Evolutionary conservation across 2,797 vertebrate genomes (phyloP).

Genomic region (Enteromius paludinosus): DNA sequence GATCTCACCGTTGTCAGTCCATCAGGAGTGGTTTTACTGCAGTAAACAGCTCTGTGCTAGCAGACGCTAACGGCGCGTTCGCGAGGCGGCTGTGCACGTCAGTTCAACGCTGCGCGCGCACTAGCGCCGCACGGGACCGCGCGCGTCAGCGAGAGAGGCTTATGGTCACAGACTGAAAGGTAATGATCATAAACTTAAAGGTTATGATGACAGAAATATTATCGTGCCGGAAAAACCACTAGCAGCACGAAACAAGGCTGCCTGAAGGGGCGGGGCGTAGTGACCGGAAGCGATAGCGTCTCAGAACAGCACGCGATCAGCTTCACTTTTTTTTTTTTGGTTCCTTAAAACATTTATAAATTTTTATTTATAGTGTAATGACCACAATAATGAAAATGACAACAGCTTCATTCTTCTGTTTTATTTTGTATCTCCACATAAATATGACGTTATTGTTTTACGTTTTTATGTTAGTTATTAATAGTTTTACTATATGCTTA

Average conservation of each 20-base stretch:
- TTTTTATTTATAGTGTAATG: not conserved
- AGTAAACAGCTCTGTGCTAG: constrained; percentile 36
- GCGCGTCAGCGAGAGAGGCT: not conserved
- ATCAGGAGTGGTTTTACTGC: constrained; percentile 5
- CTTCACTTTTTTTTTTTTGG: not conserved
- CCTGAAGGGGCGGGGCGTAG: not conserved
- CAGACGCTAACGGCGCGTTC: constrained; percentile 27
- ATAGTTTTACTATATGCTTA: not conserved
- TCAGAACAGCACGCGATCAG: not conserved
- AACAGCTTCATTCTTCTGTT: too few species aligned
- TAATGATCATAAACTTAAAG: too few species aligned
- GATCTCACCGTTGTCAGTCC: constrained; percentile 39
- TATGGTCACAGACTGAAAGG: not conserved
- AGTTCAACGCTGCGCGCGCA: not conserved
- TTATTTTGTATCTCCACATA: not conserved
- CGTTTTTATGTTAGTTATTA: not conserved
- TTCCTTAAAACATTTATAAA: not conserved
- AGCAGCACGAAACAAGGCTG: not conserved
- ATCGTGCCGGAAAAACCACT: not conserved
- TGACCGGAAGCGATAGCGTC: not conserved
- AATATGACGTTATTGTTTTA: not conserved
- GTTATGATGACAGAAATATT: not conserved
- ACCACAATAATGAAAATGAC: not conserved
- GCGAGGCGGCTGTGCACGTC: constrained; percentile 19
- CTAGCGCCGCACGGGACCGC: not conserved